These are phyloP conservation scores for Natrix natrix DNA, from an alignment of 2,797 vertebrate genomes.

Conservation along the genomic window DNA sequence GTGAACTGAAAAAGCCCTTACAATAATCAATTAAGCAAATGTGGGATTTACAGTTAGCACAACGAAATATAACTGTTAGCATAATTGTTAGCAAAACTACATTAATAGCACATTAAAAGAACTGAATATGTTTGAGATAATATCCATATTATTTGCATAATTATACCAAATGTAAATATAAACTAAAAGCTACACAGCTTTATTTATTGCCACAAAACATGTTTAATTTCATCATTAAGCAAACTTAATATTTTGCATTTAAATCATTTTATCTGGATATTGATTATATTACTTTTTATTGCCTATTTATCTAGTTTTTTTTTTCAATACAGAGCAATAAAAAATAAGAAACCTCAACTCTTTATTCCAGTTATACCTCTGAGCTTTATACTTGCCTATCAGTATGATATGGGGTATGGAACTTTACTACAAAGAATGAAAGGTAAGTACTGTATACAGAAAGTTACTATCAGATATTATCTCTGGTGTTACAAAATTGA, in stretches of 20 bases:
- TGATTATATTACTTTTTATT: neutral
- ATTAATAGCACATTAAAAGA: neutral
- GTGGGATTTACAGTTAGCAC: neutral
- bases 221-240: neutral
- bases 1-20: neutral
- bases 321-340: constrained; percentile 75
- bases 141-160: neutral
- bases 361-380: constrained; percentile 81
- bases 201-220: neutral
- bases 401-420: constrained; percentile 85
- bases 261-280: neutral
- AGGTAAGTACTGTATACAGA: constrained; percentile 67
- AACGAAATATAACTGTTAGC: neutral
- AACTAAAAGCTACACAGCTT: neutral
- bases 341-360: constrained; percentile 75
- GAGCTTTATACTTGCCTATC: constrained; percentile 81
- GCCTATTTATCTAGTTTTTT: neutral
- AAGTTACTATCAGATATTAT: neutral
- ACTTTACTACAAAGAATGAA: constrained; percentile 83
- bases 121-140: neutral
- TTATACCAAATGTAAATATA: neutral
- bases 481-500: neutral
- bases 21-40: neutral
- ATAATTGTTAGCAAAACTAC: neutral
- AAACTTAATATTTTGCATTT: neutral